These are phyloP conservation scores for Watsonalla binaria DNA, from an alignment of 2,888 invertebrate genomes.

Conservation along the genomic window DNA sequence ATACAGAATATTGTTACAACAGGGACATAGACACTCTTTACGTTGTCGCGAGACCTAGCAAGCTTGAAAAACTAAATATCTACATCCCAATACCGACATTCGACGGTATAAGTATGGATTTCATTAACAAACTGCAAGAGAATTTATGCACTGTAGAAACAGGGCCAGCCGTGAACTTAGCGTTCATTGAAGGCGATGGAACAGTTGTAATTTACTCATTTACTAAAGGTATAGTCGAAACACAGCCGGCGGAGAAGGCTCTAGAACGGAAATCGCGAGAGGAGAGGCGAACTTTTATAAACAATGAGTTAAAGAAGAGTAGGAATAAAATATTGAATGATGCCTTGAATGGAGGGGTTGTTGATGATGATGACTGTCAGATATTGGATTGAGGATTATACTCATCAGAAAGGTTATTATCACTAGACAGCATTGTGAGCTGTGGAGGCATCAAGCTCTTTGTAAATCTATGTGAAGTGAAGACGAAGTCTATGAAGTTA, in stretches of 20 bases:
- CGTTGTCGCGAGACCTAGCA: conserved; percentile 59
- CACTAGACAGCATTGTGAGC: too few species aligned
- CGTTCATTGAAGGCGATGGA: conserved; percentile 65
- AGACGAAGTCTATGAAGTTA: too few species aligned
- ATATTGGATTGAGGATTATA: conserved; percentile 36
- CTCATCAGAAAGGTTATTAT: too few species aligned
- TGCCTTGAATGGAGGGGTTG: conserved; percentile 60
- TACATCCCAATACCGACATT: conserved; percentile 62
- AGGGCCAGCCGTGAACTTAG: conserved; percentile 58
- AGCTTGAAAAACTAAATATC: conserved; percentile 59
- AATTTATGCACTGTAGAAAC: conserved; percentile 68
- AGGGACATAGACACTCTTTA: conserved; percentile 64
- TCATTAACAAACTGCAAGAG: conserved; percentile 58
- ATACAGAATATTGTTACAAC: conserved; percentile 69
- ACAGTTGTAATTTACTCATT: conserved; percentile 68
- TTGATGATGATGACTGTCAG: conserved; percentile 61
- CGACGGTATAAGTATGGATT: conserved; percentile 49
- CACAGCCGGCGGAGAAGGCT: conserved; percentile 42
- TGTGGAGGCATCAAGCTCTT: too few species aligned
- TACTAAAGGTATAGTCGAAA: conserved; percentile 52
- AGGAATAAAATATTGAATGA: conserved; percentile 50
- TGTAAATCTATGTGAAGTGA: too few species aligned
- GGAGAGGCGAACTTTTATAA: conserved; percentile 55
- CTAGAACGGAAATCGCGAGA: conserved; percentile 40
- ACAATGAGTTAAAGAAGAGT: conserved; percentile 58